Conservation (phyloP, 2,113 vertebrate genomes). For the Bungarus multicinctus region DNA sequence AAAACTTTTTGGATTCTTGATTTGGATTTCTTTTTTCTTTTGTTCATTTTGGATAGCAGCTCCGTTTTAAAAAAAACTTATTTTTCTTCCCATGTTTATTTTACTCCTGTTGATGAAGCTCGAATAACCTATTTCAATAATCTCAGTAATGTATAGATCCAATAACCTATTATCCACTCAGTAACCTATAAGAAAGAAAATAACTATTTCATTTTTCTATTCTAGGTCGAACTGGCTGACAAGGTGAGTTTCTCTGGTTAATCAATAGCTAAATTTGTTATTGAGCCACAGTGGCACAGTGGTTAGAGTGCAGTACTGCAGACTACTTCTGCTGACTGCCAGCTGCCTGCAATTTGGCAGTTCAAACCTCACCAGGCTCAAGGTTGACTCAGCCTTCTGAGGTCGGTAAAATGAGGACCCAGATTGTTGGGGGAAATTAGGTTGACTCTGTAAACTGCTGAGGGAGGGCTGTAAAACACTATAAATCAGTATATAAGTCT, state of each 20-base stretch:
- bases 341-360: no score
- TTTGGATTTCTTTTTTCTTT: neutral
- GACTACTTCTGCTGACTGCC: no score
- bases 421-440: no score
- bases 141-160: neutral
- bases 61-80: neutral
- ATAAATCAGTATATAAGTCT: no score
- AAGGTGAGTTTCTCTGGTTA: neutral
- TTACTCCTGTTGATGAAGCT: neutral
- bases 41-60: neutral
- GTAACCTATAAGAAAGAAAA: neutral
- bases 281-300: no score
- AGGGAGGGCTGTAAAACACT: no score
- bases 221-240: rapidly evolving
- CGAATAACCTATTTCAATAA: neutral
- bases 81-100: neutral
- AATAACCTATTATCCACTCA: neutral
- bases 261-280: neutral
- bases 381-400: no score
- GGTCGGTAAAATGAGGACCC: no score
- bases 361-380: no score
- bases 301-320: no score
- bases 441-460: no score
- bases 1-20: neutral
- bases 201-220: neutral